A percentile compares a stretch with the other conserved stretches of the same genome.
Evolutionary conservation across 2,113 vertebrate genomes (phyloP).

Genomic region (Monopterus albus): DNA sequence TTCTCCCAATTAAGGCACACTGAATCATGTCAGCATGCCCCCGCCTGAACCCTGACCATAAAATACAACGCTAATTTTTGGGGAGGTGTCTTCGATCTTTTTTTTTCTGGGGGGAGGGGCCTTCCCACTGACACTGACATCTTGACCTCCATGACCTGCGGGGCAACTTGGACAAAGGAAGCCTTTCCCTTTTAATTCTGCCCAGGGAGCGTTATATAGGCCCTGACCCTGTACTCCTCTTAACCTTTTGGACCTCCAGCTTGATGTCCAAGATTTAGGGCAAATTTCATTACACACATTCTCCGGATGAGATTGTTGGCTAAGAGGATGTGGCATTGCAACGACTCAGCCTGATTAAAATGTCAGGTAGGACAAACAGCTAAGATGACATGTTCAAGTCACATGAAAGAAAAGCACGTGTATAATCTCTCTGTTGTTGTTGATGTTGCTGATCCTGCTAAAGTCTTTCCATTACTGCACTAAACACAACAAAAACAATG

Average conservation of each 20-base stretch:
- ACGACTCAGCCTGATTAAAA: conserved; percentile 78
- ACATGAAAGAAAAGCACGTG: conserved; percentile 23
- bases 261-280: conserved; percentile 82
- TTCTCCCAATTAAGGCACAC: conserved; percentile 75
- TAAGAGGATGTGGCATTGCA: conserved; percentile 74
- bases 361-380: conserved; percentile 63
- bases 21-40: conserved; percentile 65
- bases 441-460: background rate
- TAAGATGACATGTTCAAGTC: conserved; percentile 51
- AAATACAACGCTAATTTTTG: conserved; percentile 74
- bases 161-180: conserved; percentile 80
- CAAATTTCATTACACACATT: conserved; percentile 85
- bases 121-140: conserved; percentile 83
- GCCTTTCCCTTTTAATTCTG: conserved; percentile 84
- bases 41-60: conserved; percentile 65
- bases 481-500: background rate
- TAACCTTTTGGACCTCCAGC: conserved; percentile 82
- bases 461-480: conserved; percentile 21
- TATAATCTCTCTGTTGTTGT: conserved; percentile 1
- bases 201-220: conserved; percentile 78
- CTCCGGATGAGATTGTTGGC: conserved; percentile 76
- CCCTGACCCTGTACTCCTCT: conserved; percentile 78
- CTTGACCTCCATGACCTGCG: conserved; percentile 81
- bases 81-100: conserved; percentile 66
- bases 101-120: conserved; percentile 41